Evolutionary conservation across 2,888 invertebrate genomes (phyloP).

Genomic region (Elegia similella): DNA sequence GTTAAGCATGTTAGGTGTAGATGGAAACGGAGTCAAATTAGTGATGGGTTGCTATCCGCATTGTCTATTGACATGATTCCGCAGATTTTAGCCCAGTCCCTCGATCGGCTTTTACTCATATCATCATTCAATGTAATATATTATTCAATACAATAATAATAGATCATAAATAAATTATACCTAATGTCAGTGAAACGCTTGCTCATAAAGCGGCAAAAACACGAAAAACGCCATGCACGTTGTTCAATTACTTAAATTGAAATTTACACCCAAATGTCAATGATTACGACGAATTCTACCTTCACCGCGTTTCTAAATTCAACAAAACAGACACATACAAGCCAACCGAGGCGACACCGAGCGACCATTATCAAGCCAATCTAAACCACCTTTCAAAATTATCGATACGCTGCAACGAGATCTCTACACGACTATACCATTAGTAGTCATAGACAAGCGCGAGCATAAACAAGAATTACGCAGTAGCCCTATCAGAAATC

Average conservation of each 20-base stretch:
- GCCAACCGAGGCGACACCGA: slow-evolving; percentile 20
- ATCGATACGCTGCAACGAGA: slow-evolving; percentile 63
- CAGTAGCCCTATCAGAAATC: slow-evolving; percentile 71
- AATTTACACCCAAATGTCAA: neutral
- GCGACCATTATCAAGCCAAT: slow-evolving; percentile 44
- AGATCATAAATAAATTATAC: no score
- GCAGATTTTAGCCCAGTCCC: no score
- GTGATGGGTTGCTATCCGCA: no score
- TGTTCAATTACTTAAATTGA: neutral
- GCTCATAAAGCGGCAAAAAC: no score
- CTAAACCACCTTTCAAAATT: slow-evolving; percentile 53
- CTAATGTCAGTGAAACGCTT: no score
- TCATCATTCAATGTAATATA: no score
- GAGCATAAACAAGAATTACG: slow-evolving; percentile 57
- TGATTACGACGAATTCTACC: neutral
- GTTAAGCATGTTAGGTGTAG: no score
- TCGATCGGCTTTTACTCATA: no score
- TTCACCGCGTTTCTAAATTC: slow-evolving; percentile 1
- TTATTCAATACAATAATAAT: no score
- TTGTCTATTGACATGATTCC: no score
- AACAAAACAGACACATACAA: slow-evolving; percentile 13
- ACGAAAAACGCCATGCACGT: no score
- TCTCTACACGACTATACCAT: slow-evolving; percentile 71
- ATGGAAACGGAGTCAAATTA: no score
- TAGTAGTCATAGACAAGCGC: slow-evolving; percentile 58